phyloP scores from a whole-genome alignment of 92 coral and sea anemone genomes.

The Umimayanthus chanpuru region DNA sequence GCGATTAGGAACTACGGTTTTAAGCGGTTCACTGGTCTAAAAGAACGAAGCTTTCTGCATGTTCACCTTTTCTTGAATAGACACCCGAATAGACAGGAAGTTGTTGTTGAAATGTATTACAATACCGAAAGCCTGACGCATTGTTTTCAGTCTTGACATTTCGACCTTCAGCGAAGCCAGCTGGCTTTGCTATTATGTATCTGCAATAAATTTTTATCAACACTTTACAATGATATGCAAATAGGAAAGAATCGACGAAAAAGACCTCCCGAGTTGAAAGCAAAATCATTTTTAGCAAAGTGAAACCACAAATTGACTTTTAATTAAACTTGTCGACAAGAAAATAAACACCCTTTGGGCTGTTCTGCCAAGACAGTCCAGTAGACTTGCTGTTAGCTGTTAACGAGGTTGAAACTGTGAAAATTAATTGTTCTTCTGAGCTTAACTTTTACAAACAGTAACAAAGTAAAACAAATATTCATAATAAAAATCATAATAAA shows the following conservation, averaged over 20 bases:
- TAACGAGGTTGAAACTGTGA: too few species aligned
- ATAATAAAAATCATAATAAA: too few species aligned
- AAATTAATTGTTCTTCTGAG: too few species aligned
- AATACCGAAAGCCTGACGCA: background rate
- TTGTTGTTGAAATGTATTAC: background rate
- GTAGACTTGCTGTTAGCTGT: too few species aligned
- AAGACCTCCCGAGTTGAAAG: background rate
- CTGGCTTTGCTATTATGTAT: background rate
- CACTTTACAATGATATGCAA: background rate
- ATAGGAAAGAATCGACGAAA: background rate
- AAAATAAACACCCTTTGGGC: too few species aligned
- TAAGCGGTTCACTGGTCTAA: background rate
- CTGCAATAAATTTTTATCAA: background rate
- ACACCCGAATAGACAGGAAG: background rate
- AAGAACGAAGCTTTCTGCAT: background rate
- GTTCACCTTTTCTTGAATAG: background rate
- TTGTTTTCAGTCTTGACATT: too few species aligned
- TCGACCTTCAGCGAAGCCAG: background rate
- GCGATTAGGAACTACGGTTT: background rate
- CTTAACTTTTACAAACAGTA: too few species aligned
- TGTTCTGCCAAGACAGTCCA: too few species aligned
- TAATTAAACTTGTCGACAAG: too few species aligned
- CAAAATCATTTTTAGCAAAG: too few species aligned
- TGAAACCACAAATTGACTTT: too few species aligned
- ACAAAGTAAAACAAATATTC: too few species aligned